Conservation (phyloP, 2,797 vertebrate species). For the Falco rusticolus region DNA sequence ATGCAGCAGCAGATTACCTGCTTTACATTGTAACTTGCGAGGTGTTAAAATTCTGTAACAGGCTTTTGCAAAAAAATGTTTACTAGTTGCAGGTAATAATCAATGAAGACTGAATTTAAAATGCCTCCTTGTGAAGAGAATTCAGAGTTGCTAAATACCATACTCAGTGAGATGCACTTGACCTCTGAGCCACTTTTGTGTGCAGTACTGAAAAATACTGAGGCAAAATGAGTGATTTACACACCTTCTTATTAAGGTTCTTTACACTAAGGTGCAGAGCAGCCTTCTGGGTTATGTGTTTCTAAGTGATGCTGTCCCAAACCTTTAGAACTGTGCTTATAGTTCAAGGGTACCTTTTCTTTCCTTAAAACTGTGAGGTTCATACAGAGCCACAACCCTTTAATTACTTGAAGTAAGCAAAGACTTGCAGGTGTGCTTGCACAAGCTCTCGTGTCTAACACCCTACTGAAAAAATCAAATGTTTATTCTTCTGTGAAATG, state of each 20-base stretch:
- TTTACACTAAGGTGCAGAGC: neutral
- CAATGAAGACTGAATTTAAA: neutral
- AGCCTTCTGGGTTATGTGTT: neutral
- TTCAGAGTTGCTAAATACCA: neutral
- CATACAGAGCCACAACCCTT: neutral
- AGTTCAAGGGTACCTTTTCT: neutral
- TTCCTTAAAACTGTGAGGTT: neutral
- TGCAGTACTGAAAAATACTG: neutral
- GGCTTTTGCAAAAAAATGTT: neutral
- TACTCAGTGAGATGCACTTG: neutral
- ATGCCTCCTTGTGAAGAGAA: neutral
- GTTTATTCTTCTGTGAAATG: neutral
- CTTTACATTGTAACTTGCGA: neutral
- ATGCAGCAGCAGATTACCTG: neutral
- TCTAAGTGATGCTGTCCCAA: neutral
- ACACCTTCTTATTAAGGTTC: neutral
- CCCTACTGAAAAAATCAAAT: neutral
- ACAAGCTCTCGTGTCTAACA: neutral
- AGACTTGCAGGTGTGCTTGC: neutral
- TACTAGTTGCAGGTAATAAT: neutral
- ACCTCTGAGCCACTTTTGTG: neutral
- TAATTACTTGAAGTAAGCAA: neutral
- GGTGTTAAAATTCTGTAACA: neutral
- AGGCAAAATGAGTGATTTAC: neutral
- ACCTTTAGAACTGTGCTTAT: neutral